Conservation (phyloP, 2,113 vertebrate species). For the Pterocles burchelli region DNA sequence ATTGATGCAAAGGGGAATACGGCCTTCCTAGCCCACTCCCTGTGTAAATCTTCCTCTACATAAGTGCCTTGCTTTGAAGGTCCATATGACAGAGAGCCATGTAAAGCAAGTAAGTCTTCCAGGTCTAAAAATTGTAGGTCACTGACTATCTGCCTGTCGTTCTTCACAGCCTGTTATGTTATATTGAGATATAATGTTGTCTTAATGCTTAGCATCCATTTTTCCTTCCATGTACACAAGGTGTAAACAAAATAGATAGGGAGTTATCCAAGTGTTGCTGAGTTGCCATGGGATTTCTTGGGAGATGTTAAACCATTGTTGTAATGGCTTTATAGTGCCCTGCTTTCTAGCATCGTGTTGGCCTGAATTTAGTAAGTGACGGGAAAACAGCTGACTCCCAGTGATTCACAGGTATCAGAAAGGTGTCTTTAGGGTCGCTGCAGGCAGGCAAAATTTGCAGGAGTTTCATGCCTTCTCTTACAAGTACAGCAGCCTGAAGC, state of each 20-base stretch:
- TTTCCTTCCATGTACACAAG: neutral
- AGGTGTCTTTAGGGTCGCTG: neutral
- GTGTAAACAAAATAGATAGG: neutral
- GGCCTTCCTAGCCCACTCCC: neutral
- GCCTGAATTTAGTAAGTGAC: neutral
- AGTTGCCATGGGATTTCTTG: neutral
- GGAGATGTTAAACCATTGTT: neutral
- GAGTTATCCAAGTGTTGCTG: neutral
- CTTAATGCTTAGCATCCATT: neutral
- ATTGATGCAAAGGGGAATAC: neutral
- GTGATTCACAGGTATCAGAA: neutral
- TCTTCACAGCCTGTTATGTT: neutral
- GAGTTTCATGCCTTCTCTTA: neutral
- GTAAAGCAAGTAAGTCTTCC: neutral
- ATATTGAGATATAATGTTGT: neutral
- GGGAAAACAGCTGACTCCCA: neutral
- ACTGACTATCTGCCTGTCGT: neutral
- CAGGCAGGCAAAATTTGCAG: neutral
- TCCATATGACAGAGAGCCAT: neutral
- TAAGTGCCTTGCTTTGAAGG: neutral
- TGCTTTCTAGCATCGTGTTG: neutral
- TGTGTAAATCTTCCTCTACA: neutral
- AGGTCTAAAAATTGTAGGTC: neutral
- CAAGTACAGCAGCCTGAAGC: neutral
- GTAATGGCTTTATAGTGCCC: neutral